Conservation (phyloP, 2,797 vertebrate genomes). For the Sylvia borin region DNA sequence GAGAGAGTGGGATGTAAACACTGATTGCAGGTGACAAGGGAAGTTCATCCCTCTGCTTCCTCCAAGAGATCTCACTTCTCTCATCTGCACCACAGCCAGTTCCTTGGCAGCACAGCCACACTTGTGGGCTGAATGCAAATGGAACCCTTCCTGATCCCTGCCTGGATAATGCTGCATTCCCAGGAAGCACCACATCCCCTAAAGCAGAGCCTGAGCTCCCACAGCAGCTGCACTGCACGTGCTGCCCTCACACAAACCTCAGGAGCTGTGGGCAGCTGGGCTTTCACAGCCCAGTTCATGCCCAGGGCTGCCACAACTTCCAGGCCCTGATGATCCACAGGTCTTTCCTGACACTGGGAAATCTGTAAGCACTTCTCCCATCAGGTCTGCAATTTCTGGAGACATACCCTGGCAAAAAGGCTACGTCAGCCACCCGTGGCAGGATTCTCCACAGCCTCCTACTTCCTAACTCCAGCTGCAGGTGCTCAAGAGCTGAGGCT, state of each 20-base stretch:
- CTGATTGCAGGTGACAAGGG: background rate
- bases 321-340: background rate
- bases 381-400: background rate
- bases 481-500: background rate
- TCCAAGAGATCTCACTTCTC: background rate
- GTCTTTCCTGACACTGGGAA: background rate
- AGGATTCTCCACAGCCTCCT: background rate
- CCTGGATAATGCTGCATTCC: background rate
- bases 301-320: background rate
- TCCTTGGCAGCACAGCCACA: background rate
- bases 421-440: background rate
- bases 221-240: background rate
- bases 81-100: background rate
- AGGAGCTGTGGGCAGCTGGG: background rate
- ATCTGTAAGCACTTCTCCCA: background rate
- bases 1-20: background rate
- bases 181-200: background rate
- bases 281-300: background rate
- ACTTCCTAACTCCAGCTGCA: background rate
- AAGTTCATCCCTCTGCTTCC: background rate
- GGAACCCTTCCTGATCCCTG: background rate
- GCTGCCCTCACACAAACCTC: background rate
- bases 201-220: background rate
- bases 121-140: background rate
- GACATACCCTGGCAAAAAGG: fast-evolving